phyloP scores from a whole-genome alignment of 2,888 invertebrate genomes.

The Anthophora plumipes region DNA sequence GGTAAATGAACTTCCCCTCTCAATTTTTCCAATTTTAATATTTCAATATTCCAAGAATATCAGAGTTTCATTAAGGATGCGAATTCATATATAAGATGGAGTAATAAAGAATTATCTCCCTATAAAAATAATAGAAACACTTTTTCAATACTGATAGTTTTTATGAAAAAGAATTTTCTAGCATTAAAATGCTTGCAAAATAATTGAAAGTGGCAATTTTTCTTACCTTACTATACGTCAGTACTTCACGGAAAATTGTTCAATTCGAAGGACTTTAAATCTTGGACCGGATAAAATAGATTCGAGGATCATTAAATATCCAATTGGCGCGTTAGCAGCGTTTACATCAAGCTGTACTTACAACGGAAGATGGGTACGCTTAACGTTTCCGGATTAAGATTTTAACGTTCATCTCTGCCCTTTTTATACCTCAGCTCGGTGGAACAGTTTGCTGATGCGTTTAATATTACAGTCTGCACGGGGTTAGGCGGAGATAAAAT shows the following conservation, averaged over 20 bases:
- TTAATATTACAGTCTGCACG: slow-evolving; percentile 22
- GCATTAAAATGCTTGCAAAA: too few relatives aligned
- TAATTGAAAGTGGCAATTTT: too few relatives aligned
- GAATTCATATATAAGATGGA: too few relatives aligned
- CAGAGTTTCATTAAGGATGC: too few relatives aligned
- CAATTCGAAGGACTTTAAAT: neutral
- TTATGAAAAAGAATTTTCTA: too few relatives aligned
- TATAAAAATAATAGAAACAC: too few relatives aligned
- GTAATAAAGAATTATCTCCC: too few relatives aligned
- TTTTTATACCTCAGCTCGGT: neutral
- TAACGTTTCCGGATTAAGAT: slow-evolving; percentile 15
- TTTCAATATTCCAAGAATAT: too few relatives aligned
- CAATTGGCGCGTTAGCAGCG: neutral
- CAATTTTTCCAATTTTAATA: too few relatives aligned
- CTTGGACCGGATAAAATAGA: neutral
- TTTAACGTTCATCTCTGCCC: slow-evolving; percentile 4
- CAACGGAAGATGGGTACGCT: neutral
- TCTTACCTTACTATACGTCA: too few relatives aligned
- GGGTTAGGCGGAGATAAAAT: slow-evolving; percentile 3
- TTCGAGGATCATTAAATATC: neutral
- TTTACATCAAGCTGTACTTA: neutral
- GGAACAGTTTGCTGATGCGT: slow-evolving; percentile 14
- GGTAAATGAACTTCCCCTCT: too few relatives aligned
- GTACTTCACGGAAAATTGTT: neutral
- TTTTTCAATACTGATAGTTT: too few relatives aligned